A percentile compares a stretch with the other conserved stretches of the same genome.
phyloP scores from a whole-genome alignment of 2,113 vertebrate genomes.

The Stegastes partitus region DNA sequence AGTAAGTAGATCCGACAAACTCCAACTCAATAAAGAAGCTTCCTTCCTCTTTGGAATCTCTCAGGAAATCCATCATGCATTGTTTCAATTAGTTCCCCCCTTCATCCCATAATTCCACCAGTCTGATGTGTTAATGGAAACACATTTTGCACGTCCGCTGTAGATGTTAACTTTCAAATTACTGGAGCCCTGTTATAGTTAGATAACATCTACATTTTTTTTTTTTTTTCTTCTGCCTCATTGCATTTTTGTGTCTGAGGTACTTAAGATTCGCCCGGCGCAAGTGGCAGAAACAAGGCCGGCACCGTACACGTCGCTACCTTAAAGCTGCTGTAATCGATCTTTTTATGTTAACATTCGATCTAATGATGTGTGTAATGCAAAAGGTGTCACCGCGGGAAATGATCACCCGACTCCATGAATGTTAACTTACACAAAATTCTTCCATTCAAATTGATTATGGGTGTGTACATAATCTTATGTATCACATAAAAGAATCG shows the following conservation, averaged over 20 bases:
- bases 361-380: no score
- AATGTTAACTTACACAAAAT: no score
- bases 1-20: constrained; percentile 18
- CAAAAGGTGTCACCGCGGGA: no score
- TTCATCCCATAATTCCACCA: constrained; percentile 43
- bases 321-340: no score
- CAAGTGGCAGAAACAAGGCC: neutral
- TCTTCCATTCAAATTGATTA: no score
- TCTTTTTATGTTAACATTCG: no score
- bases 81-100: constrained; percentile 64
- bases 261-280: neutral
- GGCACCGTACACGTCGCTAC: no score
- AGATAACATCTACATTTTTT: constrained; percentile 20
- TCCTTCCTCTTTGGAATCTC: constrained; percentile 34
- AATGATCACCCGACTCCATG: no score
- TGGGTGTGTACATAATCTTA: no score
- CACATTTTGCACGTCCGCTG: constrained; percentile 19
- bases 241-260: neutral
- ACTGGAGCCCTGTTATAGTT: constrained; percentile 3
- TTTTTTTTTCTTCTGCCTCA: neutral
- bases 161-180: constrained; percentile 51
- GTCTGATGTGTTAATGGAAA: constrained; percentile 63
- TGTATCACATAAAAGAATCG: no score
- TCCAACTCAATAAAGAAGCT: constrained; percentile 42
- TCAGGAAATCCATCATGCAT: constrained; percentile 61